Percentiles rank a stretch among this genome's conserved stretches.
phyloP scores from a whole-genome alignment of 1,140 invertebrate species.

The Neodiprion lecontei region DNA sequence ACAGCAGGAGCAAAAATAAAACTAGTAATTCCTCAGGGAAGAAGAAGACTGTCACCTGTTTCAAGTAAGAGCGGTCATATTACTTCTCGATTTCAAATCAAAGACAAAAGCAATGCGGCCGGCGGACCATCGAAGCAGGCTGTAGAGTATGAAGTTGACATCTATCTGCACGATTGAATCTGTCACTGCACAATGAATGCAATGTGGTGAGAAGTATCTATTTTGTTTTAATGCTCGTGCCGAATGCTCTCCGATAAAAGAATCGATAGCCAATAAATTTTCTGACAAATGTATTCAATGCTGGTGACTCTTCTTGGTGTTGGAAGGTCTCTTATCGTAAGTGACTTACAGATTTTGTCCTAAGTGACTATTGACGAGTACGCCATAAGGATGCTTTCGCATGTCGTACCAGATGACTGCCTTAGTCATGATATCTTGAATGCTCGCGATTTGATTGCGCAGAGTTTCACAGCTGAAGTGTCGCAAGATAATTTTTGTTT shows the following conservation, averaged over 20 bases:
- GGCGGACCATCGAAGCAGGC: neutral
- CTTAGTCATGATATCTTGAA: conserved; percentile 12
- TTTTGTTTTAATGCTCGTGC: conserved; percentile 30
- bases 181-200: neutral
- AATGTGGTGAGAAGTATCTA: conserved; percentile 24
- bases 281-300: conserved; percentile 16
- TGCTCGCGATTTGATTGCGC: conserved; percentile 24
- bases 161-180: neutral
- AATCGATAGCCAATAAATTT: conserved; percentile 20
- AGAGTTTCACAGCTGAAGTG: conserved; percentile 19
- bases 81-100: neutral
- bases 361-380: conserved; percentile 8
- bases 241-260: conserved; percentile 27
- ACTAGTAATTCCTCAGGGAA: neutral
- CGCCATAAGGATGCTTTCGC: conserved; percentile 12
- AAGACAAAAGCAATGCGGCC: neutral
- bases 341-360: conserved; percentile 18
- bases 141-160: neutral
- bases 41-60: neutral
- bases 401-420: conserved; percentile 12
- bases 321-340: neutral
- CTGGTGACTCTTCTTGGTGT: conserved; percentile 19
- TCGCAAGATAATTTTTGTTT: conserved; percentile 17
- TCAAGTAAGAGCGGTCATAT: neutral
- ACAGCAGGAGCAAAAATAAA: neutral